Percentiles rank a stretch among this genome's conserved stretches.
These are phyloP conservation scores for Tympanuchus pallidicinctus DNA, from an alignment of 2,113 vertebrate species.

Conservation along the genomic window DNA sequence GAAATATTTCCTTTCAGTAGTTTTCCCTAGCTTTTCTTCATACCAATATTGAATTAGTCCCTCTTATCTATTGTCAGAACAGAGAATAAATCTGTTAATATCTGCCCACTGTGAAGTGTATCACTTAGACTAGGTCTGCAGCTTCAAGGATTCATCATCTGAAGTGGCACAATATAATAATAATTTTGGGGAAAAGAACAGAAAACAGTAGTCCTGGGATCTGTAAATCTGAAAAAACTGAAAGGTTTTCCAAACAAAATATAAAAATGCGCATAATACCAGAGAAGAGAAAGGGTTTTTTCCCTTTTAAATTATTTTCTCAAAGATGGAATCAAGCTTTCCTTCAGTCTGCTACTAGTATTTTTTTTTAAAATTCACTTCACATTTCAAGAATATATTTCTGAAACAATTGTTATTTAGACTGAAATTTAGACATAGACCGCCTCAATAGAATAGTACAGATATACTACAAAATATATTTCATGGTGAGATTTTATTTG, in stretches of 20 bases:
- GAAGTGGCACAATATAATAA: not conserved
- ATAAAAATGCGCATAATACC: not conserved
- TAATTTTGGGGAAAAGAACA: not conserved
- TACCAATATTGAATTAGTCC: not conserved
- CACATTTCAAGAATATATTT: not conserved
- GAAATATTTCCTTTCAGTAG: not conserved
- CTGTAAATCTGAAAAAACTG: not conserved
- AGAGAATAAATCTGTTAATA: not conserved
- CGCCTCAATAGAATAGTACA: not conserved
- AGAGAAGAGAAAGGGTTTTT: not conserved
- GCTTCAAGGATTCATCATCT: not conserved
- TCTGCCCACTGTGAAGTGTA: not conserved
- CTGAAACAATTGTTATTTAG: not conserved
- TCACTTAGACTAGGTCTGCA: not conserved
- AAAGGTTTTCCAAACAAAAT: not conserved
- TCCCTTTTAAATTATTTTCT: not conserved
- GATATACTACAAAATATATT: not conserved
- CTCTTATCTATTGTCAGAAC: not conserved
- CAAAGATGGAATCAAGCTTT: not conserved
- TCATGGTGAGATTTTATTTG: not conserved
- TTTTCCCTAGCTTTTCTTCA: not conserved
- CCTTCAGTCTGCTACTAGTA: not conserved
- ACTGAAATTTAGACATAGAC: not conserved
- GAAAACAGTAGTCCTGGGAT: not conserved
- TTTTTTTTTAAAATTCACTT: not conserved